phyloP scores from a whole-genome alignment of 2,888 invertebrate genomes.

The Eupithecia inturbata region DNA sequence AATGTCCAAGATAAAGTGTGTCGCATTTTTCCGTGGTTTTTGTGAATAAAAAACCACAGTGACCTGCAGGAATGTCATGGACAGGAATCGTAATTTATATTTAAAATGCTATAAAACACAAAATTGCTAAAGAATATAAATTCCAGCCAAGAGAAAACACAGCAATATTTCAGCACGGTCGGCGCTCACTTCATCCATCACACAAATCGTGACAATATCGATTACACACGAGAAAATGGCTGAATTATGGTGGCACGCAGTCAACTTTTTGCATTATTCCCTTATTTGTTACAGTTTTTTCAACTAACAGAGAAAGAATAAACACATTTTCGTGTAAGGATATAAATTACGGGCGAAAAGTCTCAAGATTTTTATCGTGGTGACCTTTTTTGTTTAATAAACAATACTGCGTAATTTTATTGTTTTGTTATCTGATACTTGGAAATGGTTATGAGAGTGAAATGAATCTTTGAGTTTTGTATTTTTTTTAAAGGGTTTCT shows the following conservation, averaged over 20 bases:
- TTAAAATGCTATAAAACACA: conserved; percentile 37
- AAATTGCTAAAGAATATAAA: conserved; percentile 39
- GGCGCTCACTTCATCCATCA: conserved; percentile 63
- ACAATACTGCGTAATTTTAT: conserved; percentile 39
- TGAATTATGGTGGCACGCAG: conserved; percentile 61
- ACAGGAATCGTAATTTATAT: conserved; percentile 30
- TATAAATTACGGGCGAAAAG: conserved; percentile 46
- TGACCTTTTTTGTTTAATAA: conserved; percentile 43
- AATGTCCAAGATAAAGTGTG: neutral
- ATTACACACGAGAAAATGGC: conserved; percentile 67
- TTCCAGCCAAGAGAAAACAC: conserved; percentile 55
- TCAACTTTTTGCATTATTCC: conserved; percentile 61
- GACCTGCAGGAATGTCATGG: conserved; percentile 8
- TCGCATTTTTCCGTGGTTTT: neutral
- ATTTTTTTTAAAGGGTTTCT: neutral
- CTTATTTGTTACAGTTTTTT: conserved; percentile 66
- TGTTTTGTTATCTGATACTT: conserved; percentile 36
- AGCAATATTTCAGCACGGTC: conserved; percentile 55
- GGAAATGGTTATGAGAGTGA: neutral
- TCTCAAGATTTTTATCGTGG: conserved; percentile 45
- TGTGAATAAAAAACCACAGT: neutral
- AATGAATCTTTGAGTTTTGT: neutral
- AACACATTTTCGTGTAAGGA: conserved; percentile 55
- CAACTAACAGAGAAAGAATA: conserved; percentile 50
- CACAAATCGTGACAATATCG: conserved; percentile 73